A percentile compares a stretch with the other conserved stretches of the same genome.
phyloP scores from a whole-genome alignment of 2,888 invertebrate genomes.

The Pandemis corylana region DNA sequence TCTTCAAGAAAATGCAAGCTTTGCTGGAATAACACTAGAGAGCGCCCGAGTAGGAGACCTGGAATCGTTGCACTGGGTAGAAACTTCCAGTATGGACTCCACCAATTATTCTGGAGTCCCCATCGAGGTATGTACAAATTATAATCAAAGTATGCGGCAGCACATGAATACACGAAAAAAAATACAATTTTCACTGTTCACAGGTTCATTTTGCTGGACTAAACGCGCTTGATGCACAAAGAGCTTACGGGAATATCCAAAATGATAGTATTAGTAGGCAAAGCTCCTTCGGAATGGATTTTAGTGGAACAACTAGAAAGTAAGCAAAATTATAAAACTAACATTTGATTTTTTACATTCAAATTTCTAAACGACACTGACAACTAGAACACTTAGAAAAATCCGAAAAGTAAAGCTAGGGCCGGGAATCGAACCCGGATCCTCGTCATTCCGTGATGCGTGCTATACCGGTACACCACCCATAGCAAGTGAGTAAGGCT shows the following conservation, averaged over 20 bases:
- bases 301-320: constrained; percentile 64
- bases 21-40: constrained; percentile 46
- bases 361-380: too few species aligned
- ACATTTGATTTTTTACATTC: too few species aligned
- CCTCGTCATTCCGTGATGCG: too few species aligned
- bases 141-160: too few species aligned
- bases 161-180: too few species aligned
- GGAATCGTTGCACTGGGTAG: constrained; percentile 58
- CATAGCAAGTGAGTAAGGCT: too few species aligned
- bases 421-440: too few species aligned
- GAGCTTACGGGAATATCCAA: constrained; percentile 49
- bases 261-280: constrained; percentile 23
- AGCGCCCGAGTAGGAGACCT: constrained; percentile 52
- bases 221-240: constrained; percentile 53
- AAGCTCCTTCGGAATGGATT: constrained; percentile 60
- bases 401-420: too few species aligned
- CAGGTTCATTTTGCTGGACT: constrained; percentile 63
- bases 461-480: too few species aligned
- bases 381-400: too few species aligned
- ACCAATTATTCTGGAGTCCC: constrained; percentile 46
- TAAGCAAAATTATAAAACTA: constrained; percentile 41
- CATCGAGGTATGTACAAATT: constrained; percentile 55
- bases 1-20: constrained; percentile 25
- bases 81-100: constrained; percentile 44
- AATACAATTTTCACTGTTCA: background rate